These are phyloP conservation scores for Puntigrus tetrazona DNA, from an alignment of 2,113 vertebrate species.

Conservation along the genomic window DNA sequence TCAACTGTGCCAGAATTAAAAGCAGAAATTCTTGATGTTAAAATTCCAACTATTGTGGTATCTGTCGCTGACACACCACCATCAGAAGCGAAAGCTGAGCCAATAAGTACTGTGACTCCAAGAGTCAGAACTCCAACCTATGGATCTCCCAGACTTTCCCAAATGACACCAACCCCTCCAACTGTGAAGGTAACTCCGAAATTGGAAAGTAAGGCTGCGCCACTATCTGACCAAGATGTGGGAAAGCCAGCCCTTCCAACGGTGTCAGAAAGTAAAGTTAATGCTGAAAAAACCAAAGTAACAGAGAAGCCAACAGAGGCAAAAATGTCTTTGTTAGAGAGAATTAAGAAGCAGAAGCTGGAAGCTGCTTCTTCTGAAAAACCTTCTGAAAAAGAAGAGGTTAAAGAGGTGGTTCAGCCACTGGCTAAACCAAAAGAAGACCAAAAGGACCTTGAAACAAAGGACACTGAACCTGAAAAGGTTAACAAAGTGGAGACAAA, in stretches of 20 bases:
- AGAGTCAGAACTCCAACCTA: slow-evolving; percentile 46
- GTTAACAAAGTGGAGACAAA: slow-evolving; percentile 35
- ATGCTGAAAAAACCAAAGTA: slow-evolving; percentile 51
- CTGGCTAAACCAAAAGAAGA: slow-evolving; percentile 44
- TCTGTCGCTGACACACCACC: slow-evolving; percentile 46
- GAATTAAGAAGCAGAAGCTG: slow-evolving; percentile 45
- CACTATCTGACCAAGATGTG: slow-evolving; percentile 58
- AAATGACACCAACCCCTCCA: slow-evolving; percentile 55
- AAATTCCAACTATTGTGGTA: slow-evolving; percentile 55
- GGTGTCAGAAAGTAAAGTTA: slow-evolving; percentile 10
- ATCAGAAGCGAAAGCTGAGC: slow-evolving; percentile 39
- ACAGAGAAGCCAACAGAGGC: slow-evolving; percentile 41
- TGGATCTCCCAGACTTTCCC: slow-evolving; percentile 53
- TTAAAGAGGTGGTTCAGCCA: slow-evolving; percentile 38
- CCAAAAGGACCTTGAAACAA: slow-evolving; percentile 31
- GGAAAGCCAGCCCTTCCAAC: slow-evolving; percentile 40
- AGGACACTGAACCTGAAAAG: slow-evolving; percentile 52
- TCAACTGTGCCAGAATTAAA: slow-evolving; percentile 31
- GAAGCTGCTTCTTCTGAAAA: slow-evolving; percentile 20
- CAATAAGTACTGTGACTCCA: slow-evolving; percentile 37
- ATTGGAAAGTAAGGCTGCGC: slow-evolving; percentile 47
- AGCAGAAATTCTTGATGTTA: slow-evolving; percentile 46
- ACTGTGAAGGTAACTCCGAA: slow-evolving; percentile 37
- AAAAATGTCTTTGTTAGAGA: slow-evolving; percentile 41
- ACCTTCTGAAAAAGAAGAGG: slow-evolving; percentile 32